Base-by-base conservation (phyloP, 2,888 invertebrate species). In the Acronicta psi region DNA sequence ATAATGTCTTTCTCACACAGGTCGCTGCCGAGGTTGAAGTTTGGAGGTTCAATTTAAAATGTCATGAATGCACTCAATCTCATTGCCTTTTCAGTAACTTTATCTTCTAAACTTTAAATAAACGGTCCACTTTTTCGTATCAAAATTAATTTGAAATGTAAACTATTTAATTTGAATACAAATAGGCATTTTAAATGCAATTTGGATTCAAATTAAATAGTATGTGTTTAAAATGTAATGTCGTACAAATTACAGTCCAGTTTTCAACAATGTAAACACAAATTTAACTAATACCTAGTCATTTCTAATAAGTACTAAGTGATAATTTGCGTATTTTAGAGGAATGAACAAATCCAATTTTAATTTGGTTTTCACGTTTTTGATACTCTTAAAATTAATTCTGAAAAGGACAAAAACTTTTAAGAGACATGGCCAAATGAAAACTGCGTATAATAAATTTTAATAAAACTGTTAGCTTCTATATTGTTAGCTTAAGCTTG, bases 181-280 rank as follows among this genome's bases (percentile, higher is more conserved):
- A 11, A 16, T 31, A 51, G 25, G 50, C 45, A 53, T 40, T 43
- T 60, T 7, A 52, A 38, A 44, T 53, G 43, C 34, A 70, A 62
- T 51, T 44, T 38, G 38, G 40, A n/a, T n/a, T n/a, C n/a, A n/a
- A n/a, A n/a, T n/a, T n/a, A n/a, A n/a, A n/a, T n/a, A n/a, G n/a
- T n/a, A n/a, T n/a, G 43, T 34, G 23, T 37, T 36, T 50, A 20
- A 57, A 49, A 40, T 38, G 25, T 49, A 59, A 34, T 57, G 20
- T 54, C 42, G 42, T 29, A 50, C 36, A n/a, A 54, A 49, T 52
- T 59, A 51, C 29, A 17, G 23, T 44, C 42, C 43, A 40, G 16
- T 29, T 13, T 40, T 13, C 46, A 60, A 46, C 52, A 43, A 58
- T 40, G 37, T 50, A 18, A 46, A 56, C 38, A 29, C 23, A 52